A percentile compares a stretch with the other conserved stretches of the same genome.
These are phyloP conservation scores for Prunella fulvescens DNA, from an alignment of 2,113 vertebrate species.

Conservation along the genomic window DNA sequence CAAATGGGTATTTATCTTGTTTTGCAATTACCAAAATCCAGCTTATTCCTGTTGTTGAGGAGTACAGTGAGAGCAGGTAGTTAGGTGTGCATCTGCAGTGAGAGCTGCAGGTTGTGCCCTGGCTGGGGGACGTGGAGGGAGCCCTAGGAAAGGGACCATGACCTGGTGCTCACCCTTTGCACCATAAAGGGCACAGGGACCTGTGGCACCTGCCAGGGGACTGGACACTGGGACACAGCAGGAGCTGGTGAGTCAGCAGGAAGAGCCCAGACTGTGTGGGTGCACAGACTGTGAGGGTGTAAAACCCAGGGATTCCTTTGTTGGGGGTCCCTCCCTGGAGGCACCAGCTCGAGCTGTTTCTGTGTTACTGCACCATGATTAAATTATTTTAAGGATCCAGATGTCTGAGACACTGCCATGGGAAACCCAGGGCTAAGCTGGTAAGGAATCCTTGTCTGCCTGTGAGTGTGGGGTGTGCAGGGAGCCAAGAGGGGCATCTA, in stretches of 20 bases:
- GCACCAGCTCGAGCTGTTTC: neutral
- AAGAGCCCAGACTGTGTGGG: neutral
- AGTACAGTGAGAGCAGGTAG: neutral
- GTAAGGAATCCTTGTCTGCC: neutral
- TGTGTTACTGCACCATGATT: neutral
- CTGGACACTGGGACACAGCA: neutral
- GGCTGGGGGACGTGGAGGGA: neutral
- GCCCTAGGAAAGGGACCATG: neutral
- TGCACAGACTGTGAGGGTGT: neutral
- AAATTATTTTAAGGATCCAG: neutral
- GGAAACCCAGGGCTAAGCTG: neutral
- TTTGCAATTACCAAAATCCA: neutral
- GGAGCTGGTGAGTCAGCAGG: neutral
- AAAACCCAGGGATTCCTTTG: neutral
- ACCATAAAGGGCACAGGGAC: too few species aligned
- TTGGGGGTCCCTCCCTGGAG: neutral
- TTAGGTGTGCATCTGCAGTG: neutral
- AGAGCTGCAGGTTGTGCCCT: neutral
- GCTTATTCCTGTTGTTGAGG: neutral
- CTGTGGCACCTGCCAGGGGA: neutral
- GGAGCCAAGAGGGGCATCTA: fast-evolving
- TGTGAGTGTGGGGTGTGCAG: neutral
- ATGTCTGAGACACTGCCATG: fast-evolving
- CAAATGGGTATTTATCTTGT: neutral
- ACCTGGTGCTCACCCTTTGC: neutral